Percentiles rank a stretch among this genome's conserved stretches.
These are phyloP conservation scores for Zoanthus sociatus DNA, from an alignment of 92 coral and sea anemone genomes.

Conservation along the genomic window DNA sequence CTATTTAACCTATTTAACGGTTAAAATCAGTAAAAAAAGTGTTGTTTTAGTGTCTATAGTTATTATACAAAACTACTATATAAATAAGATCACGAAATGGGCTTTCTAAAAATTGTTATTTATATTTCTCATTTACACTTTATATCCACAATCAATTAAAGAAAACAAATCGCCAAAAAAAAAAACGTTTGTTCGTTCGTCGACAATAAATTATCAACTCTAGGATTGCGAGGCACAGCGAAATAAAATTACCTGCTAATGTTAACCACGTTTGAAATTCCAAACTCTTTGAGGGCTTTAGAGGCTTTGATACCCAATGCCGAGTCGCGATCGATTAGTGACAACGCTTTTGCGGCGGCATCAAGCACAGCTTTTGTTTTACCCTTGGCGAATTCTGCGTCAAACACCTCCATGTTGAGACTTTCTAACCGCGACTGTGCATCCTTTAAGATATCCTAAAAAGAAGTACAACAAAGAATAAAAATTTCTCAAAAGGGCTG, in stretches of 20 bases:
- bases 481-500: too few species aligned
- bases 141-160: too few species aligned
- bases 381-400: conserved; percentile 94
- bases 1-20: too few species aligned
- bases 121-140: too few species aligned
- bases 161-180: too few species aligned
- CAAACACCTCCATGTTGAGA: conserved; percentile 75
- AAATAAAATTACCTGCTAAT: conserved; percentile 51
- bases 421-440: conserved; percentile 73
- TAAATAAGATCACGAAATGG: too few species aligned
- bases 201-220: background rate
- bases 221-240: background rate
- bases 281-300: conserved; percentile 84
- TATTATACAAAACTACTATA: too few species aligned
- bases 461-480: too few species aligned
- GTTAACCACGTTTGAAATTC: conserved; percentile 79
- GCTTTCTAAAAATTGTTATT: too few species aligned
- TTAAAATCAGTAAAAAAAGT: too few species aligned
- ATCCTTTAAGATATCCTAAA: conserved; percentile 77
- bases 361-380: conserved; percentile 97
- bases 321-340: conserved; percentile 91
- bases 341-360: conserved; percentile 94
- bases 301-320: conserved; percentile 88
- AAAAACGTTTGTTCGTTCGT: too few species aligned
- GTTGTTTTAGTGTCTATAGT: too few species aligned